Evolutionary conservation across 1,140 invertebrate genomes (phyloP).

Genomic region (Drosophila pallidifrons): DNA sequence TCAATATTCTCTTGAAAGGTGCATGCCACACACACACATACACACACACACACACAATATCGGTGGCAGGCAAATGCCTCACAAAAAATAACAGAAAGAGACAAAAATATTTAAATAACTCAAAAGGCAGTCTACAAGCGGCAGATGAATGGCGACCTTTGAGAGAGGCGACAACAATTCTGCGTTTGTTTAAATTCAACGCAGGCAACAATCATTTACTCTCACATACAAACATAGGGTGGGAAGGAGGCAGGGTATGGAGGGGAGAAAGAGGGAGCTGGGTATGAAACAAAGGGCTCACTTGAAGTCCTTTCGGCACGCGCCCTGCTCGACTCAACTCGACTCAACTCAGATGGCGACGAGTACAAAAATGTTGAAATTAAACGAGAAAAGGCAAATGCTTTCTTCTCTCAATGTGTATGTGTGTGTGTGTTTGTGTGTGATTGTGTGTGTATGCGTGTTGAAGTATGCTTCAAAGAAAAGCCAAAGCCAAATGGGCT

Average conservation of each 20-base stretch:
- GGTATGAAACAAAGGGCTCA: conserved; percentile 31
- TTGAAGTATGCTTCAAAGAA: conserved; percentile 67
- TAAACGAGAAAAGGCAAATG: conserved; percentile 70
- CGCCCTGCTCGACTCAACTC: conserved; percentile 4
- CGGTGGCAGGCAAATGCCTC: conserved; percentile 47
- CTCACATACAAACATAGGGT: conserved; percentile 28
- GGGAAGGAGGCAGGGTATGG: neutral
- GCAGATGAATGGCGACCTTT: conserved; percentile 56
- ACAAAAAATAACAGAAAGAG: conserved; percentile 30
- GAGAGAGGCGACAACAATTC: conserved; percentile 53
- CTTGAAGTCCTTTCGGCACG: conserved; percentile 31
- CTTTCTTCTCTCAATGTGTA: conserved; percentile 39
- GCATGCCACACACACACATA: conserved; percentile 5
- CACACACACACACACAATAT: neutral
- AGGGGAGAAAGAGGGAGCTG: neutral
- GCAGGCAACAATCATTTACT: conserved; percentile 73
- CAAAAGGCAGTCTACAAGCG: conserved; percentile 45
- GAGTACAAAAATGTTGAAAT: conserved; percentile 69
- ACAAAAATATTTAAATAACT: conserved; percentile 62
- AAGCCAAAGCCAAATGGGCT: conserved; percentile 45
- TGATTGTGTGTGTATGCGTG: conserved; percentile 46
- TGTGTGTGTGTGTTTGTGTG: conserved; percentile 19
- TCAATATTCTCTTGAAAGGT: conserved; percentile 46
- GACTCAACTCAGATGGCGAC: conserved; percentile 10
- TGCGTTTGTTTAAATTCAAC: conserved; percentile 80